Conservation (phyloP, 2,888 invertebrate genomes). For the Stictocephala bisonia region DNA sequence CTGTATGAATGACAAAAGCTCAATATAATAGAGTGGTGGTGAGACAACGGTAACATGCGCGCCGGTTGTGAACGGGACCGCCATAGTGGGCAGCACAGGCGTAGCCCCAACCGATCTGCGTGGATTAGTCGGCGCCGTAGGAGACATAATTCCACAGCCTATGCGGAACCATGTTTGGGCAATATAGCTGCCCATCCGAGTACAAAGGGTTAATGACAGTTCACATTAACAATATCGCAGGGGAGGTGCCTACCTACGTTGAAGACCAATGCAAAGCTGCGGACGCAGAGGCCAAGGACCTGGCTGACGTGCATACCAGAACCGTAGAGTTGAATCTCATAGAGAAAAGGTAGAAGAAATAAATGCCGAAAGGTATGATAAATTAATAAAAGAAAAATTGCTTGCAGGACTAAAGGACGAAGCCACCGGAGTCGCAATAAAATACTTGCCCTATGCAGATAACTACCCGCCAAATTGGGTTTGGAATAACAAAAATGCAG, state of each 20-base stretch:
- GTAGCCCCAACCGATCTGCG: no score
- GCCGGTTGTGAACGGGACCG: no score
- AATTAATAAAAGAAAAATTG: background rate
- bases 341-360: background rate
- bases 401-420: background rate
- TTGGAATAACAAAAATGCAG: background rate
- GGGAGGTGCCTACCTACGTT: background rate
- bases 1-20: no score
- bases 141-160: no score
- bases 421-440: background rate
- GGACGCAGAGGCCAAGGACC: background rate
- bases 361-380: background rate
- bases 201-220: background rate
- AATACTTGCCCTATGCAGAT: background rate
- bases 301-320: background rate
- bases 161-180: no score
- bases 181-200: no score
- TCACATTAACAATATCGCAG: background rate
- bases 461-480: background rate
- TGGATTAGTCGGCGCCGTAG: no score
- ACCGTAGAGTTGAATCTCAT: background rate
- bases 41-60: no score
- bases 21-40: no score
- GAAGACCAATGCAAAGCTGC: background rate
- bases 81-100: no score